Evolutionary conservation across 2,888 invertebrate genomes (phyloP).

Genomic region (Drosophila niveifrons): DNA sequence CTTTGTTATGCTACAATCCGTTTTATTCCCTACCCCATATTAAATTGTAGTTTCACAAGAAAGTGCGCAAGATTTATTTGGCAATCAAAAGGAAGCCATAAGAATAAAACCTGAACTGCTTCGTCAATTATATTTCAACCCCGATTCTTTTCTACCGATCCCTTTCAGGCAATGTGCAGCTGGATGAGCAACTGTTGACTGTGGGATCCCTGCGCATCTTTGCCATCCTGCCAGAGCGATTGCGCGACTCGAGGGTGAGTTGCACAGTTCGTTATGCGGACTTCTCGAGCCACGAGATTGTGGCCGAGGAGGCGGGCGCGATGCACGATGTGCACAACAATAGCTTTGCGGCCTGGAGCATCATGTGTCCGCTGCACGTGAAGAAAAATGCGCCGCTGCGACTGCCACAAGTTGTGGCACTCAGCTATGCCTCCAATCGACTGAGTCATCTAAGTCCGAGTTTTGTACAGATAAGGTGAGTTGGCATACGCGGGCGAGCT

Average conservation of each 20-base stretch:
- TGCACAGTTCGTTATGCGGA: constrained; percentile 81
- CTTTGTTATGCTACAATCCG: too few relatives aligned
- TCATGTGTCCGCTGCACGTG: constrained; percentile 83
- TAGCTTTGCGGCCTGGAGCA: constrained; percentile 85
- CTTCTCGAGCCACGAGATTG: constrained; percentile 70
- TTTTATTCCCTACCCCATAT: too few relatives aligned
- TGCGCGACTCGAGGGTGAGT: constrained; percentile 68
- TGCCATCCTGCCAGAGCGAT: constrained; percentile 74
- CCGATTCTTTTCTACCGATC: background rate
- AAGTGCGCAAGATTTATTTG: too few relatives aligned
- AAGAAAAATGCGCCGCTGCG: constrained; percentile 35
- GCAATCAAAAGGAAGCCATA: background rate
- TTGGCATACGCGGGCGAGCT: background rate
- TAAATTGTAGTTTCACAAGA: too few relatives aligned
- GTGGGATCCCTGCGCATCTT: constrained; percentile 80
- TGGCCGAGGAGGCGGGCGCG: constrained; percentile 82
- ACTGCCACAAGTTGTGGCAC: constrained; percentile 82
- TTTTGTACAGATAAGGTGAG: constrained; percentile 83
- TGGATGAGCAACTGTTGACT: constrained; percentile 52
- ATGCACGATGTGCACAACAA: constrained; percentile 86
- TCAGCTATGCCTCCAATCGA: constrained; percentile 78
- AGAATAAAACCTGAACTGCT: background rate
- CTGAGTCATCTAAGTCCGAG: constrained; percentile 81
- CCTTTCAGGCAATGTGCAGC: constrained; percentile 50
- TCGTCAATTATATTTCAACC: background rate